Evolutionary conservation across 1,140 invertebrate genomes (phyloP).

Genomic region (Sinella curviseta): DNA sequence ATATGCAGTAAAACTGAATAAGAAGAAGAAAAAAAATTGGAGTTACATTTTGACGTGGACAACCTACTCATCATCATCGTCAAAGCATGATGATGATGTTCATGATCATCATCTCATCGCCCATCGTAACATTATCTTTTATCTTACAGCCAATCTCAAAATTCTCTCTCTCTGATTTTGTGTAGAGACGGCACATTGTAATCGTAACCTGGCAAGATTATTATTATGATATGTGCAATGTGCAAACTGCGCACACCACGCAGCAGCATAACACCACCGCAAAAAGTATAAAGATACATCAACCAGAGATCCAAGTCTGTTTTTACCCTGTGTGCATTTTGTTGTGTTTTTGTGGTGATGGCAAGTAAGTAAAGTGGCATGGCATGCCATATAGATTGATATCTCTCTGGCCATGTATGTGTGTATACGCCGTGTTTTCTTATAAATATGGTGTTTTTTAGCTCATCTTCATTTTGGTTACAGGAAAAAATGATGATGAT

Average conservation of each 20-base stretch:
- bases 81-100: background rate
- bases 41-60: background rate
- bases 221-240: no score
- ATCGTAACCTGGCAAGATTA: no score
- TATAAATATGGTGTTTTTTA: background rate
- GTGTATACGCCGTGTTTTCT: background rate
- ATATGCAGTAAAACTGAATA: background rate
- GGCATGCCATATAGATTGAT: background rate
- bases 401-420: background rate
- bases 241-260: no score
- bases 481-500: background rate
- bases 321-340: background rate
- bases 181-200: no score
- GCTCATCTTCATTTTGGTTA: constrained; percentile 15
- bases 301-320: background rate
- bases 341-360: background rate
- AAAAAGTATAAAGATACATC: no score
- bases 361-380: background rate
- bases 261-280: no score
- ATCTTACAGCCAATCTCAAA: no score
- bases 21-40: background rate
- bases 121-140: no score
- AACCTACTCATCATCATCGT: constrained; percentile 18
- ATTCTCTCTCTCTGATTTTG: no score
- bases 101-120: background rate